A percentile compares a stretch with the other conserved stretches of the same genome.
Conservation (phyloP, 2,797 vertebrate species). For the Phoeniculus purpureus region DNA sequence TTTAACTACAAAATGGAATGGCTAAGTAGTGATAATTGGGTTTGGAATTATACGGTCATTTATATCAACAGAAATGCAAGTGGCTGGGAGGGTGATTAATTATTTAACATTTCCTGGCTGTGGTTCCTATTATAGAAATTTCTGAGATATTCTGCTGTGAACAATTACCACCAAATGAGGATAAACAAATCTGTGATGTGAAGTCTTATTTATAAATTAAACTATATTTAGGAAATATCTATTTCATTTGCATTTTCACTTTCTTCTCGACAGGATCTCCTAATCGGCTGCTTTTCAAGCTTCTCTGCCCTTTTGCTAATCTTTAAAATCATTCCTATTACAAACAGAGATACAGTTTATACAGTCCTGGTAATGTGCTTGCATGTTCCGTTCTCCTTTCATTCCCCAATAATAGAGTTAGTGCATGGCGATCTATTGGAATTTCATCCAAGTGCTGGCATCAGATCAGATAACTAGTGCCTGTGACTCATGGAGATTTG, state of each 20-base stretch:
- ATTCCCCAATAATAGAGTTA: background rate
- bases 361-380: background rate
- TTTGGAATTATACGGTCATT: constrained; percentile 85
- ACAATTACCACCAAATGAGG: constrained; percentile 82
- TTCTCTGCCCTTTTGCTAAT: constrained; percentile 23
- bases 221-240: constrained; percentile 63
- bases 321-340: constrained; percentile 31
- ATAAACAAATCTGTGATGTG: constrained; percentile 78
- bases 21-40: constrained; percentile 86
- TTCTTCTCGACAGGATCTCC: constrained; percentile 21
- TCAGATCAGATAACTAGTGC: background rate
- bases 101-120: constrained; percentile 88
- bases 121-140: constrained; percentile 83
- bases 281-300: constrained; percentile 34
- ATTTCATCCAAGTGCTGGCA: background rate
- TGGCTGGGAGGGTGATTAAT: constrained; percentile 86
- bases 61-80: constrained; percentile 87
- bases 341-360: constrained; percentile 8
- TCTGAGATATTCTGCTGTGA: constrained; percentile 81
- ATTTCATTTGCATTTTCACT: constrained; percentile 54
- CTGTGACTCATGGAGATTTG: background rate
- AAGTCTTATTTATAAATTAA: constrained; percentile 76
- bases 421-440: background rate
- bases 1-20: constrained; percentile 84
- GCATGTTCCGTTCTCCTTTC: background rate